Evolutionary conservation across 1,140 invertebrate genomes (phyloP), one percentile per base, ranked within the genome.

Genomic region (Drosophila aff.): DNA sequence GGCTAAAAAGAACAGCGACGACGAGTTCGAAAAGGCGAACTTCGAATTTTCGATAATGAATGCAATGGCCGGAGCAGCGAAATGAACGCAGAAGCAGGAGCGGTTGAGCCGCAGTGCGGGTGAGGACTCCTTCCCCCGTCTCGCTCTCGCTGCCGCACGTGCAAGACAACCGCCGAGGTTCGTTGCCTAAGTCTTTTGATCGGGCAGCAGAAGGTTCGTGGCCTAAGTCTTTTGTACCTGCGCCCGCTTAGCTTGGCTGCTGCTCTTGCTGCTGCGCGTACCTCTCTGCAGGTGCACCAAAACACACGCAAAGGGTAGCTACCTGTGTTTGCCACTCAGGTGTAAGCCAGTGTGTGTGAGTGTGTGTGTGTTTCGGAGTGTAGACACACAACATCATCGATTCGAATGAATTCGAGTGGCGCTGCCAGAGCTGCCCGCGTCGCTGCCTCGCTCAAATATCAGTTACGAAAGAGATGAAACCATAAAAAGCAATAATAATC

Each of bases 401-500:
- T 82, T 90, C 85, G 86, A 73, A 85, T 85, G 85, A 90, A 90
- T 90, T 82, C 76, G 59, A 74, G 73, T 79, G 43, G 21, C 50
- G 33, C 73, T 60, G 65, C 41, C 11, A 31, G 57, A 31, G 58
- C 31, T 26, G 64, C 44, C 44, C 5, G 40, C 63, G 18, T 41
- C 26, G 46, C 76, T 41, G 40, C 59, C 41, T 36, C 59, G 46
- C 64, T 75, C 81, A 62, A 89, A 84, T 90, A 90, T 90, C 85
- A 85, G 82, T 90, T 90, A 90, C 85, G 85, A 90, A 90, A 90
- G 85, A 90, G 85, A 90, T 90, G 85, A 90, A 90, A 90, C 85
- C 86, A 90, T 90, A 90, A 85, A 90, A 90, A 90, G 85, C 85
- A 90, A 90, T 90, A 90, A 89, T 90, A 90, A 90, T 89, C 85